Conservation (phyloP, 2,113 vertebrate species). For the Stigmatopora argus region DNA sequence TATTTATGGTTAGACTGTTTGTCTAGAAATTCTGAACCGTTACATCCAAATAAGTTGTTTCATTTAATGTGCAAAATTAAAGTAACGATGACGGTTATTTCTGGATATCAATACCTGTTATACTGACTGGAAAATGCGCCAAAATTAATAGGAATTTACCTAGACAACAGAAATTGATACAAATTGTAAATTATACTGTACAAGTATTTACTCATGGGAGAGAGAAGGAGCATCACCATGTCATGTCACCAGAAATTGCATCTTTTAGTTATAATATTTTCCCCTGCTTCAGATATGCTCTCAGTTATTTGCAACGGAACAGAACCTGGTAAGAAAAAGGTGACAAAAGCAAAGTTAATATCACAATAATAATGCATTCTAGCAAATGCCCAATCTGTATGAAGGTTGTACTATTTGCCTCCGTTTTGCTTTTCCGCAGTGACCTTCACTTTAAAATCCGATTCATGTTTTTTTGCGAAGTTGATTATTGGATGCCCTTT, state of each 20-base stretch:
- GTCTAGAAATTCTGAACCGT: background rate
- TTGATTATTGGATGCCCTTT: constrained; percentile 50
- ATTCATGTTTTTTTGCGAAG: constrained; percentile 40
- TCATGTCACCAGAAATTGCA: no score
- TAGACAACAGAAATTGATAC: no score
- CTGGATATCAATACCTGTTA: no score
- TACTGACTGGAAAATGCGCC: no score
- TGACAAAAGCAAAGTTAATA: background rate
- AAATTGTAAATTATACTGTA: no score
- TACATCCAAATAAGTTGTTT: background rate
- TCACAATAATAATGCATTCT: background rate
- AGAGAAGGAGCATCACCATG: no score
- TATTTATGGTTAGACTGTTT: background rate
- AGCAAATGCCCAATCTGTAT: background rate
- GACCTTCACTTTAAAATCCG: constrained; percentile 54
- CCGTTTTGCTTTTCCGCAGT: constrained; percentile 24
- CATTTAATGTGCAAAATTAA: background rate
- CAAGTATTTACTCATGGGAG: no score
- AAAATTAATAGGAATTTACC: no score
- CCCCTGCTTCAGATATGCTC: background rate
- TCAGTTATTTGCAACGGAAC: background rate
- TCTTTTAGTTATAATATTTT: background rate
- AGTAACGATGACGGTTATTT: no score
- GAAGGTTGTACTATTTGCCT: constrained; percentile 2
- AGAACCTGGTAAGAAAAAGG: background rate